phyloP scores from a whole-genome alignment of 2,797 vertebrate species.

The Hydrophis major region DNA sequence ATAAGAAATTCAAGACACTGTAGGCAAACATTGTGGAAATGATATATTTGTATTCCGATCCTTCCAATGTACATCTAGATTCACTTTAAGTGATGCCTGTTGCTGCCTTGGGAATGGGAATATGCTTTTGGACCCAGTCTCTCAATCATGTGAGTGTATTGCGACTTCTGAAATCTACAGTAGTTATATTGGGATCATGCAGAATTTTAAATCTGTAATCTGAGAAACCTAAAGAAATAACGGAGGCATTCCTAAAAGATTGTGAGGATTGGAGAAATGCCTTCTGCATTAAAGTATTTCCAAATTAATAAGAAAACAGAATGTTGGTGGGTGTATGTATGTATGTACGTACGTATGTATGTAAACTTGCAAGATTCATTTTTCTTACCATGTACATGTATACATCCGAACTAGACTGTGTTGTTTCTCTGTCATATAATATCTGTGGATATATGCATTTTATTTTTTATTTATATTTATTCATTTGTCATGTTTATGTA shows the following conservation, averaged over 20 bases:
- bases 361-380: too few species aligned
- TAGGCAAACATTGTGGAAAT: background rate
- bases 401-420: too few species aligned
- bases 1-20: background rate
- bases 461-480: too few species aligned
- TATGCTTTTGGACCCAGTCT: background rate
- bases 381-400: too few species aligned
- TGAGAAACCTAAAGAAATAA: background rate
- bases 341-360: too few species aligned
- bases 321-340: background rate
- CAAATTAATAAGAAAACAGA: background rate
- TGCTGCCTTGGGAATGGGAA: background rate
- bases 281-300: background rate
- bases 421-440: too few species aligned
- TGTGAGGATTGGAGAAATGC: background rate
- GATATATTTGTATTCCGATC: background rate
- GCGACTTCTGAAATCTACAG: background rate
- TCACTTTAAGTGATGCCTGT: background rate
- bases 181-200: background rate
- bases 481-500: too few species aligned
- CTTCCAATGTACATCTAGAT: background rate
- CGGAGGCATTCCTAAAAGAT: background rate
- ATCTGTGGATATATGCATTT: too few species aligned
- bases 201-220: background rate
- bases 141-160: background rate